Evolutionary conservation across 2,113 vertebrate species (phyloP).

Genomic region (Marcusenius ussheri): DNA sequence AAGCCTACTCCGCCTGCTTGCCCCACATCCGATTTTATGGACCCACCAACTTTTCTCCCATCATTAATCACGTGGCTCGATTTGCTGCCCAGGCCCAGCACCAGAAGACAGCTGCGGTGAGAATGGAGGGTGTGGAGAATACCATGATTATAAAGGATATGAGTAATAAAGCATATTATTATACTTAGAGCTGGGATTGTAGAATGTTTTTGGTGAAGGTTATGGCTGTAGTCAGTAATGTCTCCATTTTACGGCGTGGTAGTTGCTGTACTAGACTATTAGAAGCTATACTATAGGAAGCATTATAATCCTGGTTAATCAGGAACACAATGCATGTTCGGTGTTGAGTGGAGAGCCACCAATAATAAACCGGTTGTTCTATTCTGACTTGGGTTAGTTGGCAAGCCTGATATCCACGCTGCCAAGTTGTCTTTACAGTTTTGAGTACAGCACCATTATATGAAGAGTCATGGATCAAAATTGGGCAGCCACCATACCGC

Average conservation of each 20-base stretch:
- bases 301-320: not conserved
- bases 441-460: not conserved
- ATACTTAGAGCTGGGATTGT: not conserved
- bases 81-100: conserved; percentile 87
- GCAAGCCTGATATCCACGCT: not conserved
- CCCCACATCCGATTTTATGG: conserved; percentile 96
- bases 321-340: not conserved
- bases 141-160: not conserved
- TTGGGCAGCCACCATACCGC: not conserved
- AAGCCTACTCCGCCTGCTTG: conserved; percentile 86
- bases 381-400: not conserved
- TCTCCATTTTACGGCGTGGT: not conserved
- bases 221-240: not conserved
- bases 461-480: not conserved
- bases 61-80: conserved; percentile 88
- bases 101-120: conserved; percentile 78
- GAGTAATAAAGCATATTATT: not conserved
- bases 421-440: not conserved
- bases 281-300: not conserved
- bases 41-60: conserved; percentile 94
- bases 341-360: not conserved
- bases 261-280: not conserved
- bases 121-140: conserved; percentile 25
- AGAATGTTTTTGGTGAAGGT: not conserved
- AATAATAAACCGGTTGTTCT: not conserved